phyloP scores from a whole-genome alignment of 1,140 invertebrate species.

The Mya arenaria region DNA sequence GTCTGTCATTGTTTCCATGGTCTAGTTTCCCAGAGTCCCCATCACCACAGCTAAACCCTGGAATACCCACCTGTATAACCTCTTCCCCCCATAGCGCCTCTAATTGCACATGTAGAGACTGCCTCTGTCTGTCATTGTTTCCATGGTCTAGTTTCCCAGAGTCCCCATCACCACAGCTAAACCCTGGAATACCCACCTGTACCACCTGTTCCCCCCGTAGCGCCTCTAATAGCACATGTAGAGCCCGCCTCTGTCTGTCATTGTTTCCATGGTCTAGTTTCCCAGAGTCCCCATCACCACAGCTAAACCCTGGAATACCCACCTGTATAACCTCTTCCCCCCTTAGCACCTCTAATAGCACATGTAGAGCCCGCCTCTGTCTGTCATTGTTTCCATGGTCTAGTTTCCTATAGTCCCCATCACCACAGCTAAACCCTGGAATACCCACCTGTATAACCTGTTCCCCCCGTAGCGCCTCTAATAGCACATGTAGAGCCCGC shows the following conservation, averaged over 20 bases:
- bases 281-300: too few relatives aligned
- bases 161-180: conserved; percentile 85
- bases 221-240: too few relatives aligned
- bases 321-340: conserved; percentile 86
- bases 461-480: conserved; percentile 86
- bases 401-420: conserved; percentile 86
- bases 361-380: conserved; percentile 85
- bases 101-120: conserved; percentile 86
- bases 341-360: too few relatives aligned
- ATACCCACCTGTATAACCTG: conserved; percentile 85
- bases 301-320: too few relatives aligned
- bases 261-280: too few relatives aligned
- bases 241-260: too few relatives aligned
- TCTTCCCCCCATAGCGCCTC: conserved; percentile 86
- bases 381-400: conserved; percentile 87
- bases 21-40: too few relatives aligned
- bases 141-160: conserved; percentile 87
- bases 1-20: too few relatives aligned
- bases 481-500: conserved; percentile 85
- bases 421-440: conserved; percentile 85
- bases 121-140: conserved; percentile 85
- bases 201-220: too few relatives aligned
- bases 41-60: too few relatives aligned
- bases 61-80: conserved; percentile 85
- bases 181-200: too few relatives aligned